Evolutionary conservation across 2,888 invertebrate genomes (phyloP).

Genomic region (Tribolium freemani): DNA sequence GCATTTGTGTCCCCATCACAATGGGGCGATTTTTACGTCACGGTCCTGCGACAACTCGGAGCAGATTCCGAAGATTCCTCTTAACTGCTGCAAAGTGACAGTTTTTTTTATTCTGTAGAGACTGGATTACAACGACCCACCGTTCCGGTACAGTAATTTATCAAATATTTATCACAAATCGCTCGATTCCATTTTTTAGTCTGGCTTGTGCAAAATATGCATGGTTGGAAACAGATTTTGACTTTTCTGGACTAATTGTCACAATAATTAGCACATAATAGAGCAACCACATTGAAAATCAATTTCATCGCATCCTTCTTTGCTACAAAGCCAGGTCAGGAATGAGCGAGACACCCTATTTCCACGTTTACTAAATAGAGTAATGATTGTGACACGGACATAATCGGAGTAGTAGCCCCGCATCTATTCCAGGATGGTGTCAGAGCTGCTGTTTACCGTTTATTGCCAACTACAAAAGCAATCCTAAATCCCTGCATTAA

Average conservation of each 20-base stretch:
- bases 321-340: background rate
- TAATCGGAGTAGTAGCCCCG: conserved; percentile 30
- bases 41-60: background rate
- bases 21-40: background rate
- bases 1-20: conserved; percentile 26
- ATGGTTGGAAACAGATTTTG: too few species aligned
- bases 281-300: conserved; percentile 14
- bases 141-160: background rate
- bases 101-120: background rate
- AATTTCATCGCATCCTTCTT: too few species aligned
- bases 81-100: background rate
- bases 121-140: background rate
- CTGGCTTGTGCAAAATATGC: too few species aligned
- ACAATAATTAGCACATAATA: conserved; percentile 20
- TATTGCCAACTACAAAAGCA: conserved; percentile 39
- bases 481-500: conserved; percentile 31
- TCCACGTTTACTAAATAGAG: conserved; percentile 8
- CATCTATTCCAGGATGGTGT: conserved; percentile 31
- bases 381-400: conserved; percentile 24
- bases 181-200: too few species aligned
- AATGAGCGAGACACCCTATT: background rate
- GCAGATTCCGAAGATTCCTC: background rate
- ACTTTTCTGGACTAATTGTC: background rate
- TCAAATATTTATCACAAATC: too few species aligned
- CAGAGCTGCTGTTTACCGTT: conserved; percentile 36